Base-by-base conservation (phyloP, 2,888 invertebrate species). In the Nymphalis urticae region DNA sequence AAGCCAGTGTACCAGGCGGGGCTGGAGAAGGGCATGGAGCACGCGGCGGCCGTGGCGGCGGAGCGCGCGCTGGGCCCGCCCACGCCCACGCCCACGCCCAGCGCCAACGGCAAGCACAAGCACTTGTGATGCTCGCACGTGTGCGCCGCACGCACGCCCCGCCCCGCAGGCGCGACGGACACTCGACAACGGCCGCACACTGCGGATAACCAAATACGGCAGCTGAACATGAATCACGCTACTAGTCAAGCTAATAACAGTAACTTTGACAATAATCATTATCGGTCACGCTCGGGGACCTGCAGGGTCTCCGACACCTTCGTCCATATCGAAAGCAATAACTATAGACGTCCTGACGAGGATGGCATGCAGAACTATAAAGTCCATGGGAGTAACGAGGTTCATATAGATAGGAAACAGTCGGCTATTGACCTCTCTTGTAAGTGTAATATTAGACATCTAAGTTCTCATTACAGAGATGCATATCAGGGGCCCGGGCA, bases 1-100 rank as follows among this genome's bases (percentile, higher is more conserved):
- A 96, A 96, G 88, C 97, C 97, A 75, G 88, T 95, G 74, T 97
- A 97, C 88, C 96, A 97, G 85, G 93, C 95, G 73, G 96, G 96
- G 84, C 94, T 97, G 83, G 96, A 97, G 90, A 96, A 95, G 86
- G 95, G 97, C 81, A 95, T 97, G 86, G 95, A 97, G 85, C 96
- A 95, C 87, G 97, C 96, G 79, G 96, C 97, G 76, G 95, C 94
- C 63, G 96, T 95, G 85, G 96, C 96, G 79, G 95, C 96, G 69
- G 95, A 95, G 85, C 92, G 94, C 68, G 94, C 95, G 10, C 92
- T 95, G 66, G 93, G 93, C 63, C 94, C 83, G 2, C 83, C 92
- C 70, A 89, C 92, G 77, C 83, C 87, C 70, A 89, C 92, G 77
- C 83, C 87, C 77, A 86, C 92, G 77, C 83, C 86, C 77, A 86